Conservation (phyloP, 2,797 vertebrate genomes). For the Pseudochirops cupreus region DNA sequence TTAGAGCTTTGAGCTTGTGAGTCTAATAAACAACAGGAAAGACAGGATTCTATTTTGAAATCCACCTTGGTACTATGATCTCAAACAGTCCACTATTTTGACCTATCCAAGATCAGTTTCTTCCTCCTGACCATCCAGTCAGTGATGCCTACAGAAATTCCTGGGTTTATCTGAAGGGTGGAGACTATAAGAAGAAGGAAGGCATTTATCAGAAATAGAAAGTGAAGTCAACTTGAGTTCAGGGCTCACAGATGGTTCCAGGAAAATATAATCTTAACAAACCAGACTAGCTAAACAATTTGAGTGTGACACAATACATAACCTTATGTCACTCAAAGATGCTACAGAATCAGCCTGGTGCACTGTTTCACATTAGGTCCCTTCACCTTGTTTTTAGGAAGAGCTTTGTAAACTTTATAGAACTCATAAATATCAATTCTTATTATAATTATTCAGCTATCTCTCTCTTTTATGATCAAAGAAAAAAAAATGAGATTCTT, state of each 20-base stretch:
- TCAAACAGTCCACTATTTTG: background rate
- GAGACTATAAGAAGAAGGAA: conserved; percentile 15
- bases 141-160: background rate
- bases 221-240: conserved; percentile 30
- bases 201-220: conserved; percentile 34
- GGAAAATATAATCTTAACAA: conserved; percentile 31
- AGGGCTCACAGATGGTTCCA: conserved; percentile 39
- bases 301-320: conserved; percentile 49
- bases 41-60: background rate
- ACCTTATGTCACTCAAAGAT: background rate
- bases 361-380: background rate
- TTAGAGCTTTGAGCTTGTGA: background rate
- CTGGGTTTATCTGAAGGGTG: background rate
- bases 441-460: background rate
- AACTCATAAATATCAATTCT: background rate
- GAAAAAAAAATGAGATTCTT: background rate
- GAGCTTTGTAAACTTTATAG: background rate
- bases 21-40: background rate
- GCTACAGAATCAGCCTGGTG: background rate
- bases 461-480: background rate
- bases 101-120: background rate
- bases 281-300: conserved; percentile 16
- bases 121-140: conserved; percentile 33
- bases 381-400: background rate
- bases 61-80: background rate